Conservation (phyloP, 2,888 invertebrate genomes). For the Dicyrtoma fusca region DNA sequence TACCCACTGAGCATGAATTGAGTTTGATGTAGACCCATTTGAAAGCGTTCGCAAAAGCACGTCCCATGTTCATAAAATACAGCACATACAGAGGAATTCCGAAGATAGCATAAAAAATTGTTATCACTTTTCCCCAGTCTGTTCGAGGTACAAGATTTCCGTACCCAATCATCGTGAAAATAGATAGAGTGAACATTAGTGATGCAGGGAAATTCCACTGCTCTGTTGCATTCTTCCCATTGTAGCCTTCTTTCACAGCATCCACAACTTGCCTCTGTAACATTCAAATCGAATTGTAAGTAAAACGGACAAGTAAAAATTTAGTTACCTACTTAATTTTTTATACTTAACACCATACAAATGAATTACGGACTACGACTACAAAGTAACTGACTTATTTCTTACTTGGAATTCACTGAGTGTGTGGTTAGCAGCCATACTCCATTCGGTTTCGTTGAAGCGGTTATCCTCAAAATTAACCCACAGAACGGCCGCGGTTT, state of each 20-base stretch:
- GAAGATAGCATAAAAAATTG: conserved; percentile 82
- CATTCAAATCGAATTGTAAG: neutral
- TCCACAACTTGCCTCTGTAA: conserved; percentile 65
- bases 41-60: conserved; percentile 79
- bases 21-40: conserved; percentile 77
- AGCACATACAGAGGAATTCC: conserved; percentile 85
- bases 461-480: conserved; percentile 68
- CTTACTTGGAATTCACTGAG: conserved; percentile 68
- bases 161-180: conserved; percentile 91
- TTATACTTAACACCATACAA: neutral
- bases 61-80: conserved; percentile 88
- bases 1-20: conserved; percentile 66
- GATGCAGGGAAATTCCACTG: conserved; percentile 87
- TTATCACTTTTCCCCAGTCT: conserved; percentile 78
- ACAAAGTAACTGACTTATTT: no score
- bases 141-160: conserved; percentile 84
- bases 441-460: conserved; percentile 71
- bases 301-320: neutral
- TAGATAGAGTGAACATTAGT: conserved; percentile 83
- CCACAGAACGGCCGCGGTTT: conserved; percentile 68
- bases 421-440: conserved; percentile 66
- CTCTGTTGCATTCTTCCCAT: conserved; percentile 68
- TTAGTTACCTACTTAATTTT: neutral
- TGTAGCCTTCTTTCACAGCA: conserved; percentile 71
- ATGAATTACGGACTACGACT: neutral